Evolutionary conservation across 2,888 invertebrate species (phyloP).

Genomic region (Leucoptera coffeella): DNA sequence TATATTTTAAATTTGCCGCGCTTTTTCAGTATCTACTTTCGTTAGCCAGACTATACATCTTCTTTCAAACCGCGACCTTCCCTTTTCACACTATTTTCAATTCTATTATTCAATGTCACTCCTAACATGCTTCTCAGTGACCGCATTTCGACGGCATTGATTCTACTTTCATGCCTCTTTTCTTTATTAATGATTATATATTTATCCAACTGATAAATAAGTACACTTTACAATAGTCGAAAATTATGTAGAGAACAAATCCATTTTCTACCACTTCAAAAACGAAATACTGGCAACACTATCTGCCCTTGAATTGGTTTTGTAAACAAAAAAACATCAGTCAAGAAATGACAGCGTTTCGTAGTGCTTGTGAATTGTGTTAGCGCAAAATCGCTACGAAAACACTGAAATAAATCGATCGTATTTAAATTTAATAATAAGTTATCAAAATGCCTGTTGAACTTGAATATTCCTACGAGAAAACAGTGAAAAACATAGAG

Average conservation of each 20-base stretch:
- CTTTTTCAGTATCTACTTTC: no score
- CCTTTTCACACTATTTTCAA: no score
- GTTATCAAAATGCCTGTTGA: slow-evolving; percentile 29
- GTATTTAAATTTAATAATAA: slow-evolving; percentile 9
- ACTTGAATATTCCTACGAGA: slow-evolving; percentile 34
- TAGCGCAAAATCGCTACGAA: no score
- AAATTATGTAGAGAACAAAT: background rate
- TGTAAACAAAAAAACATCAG: background rate
- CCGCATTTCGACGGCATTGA: no score
- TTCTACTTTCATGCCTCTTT: no score
- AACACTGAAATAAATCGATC: slow-evolving; percentile 11
- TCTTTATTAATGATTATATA: no score
- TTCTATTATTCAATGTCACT: no score
- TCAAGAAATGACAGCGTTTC: slow-evolving; percentile 2
- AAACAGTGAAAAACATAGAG: slow-evolving; percentile 32
- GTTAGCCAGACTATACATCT: no score
- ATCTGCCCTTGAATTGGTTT: no score
- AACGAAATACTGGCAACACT: slow-evolving; percentile 8
- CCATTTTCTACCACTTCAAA: background rate
- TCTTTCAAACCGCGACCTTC: no score
- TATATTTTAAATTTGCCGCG: no score
- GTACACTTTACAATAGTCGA: background rate
- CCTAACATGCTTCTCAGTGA: no score
- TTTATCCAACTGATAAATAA: background rate
- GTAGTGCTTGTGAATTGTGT: slow-evolving; percentile 12